Evolutionary conservation across 2,113 vertebrate species (phyloP).

Genomic region (Columba janthina): DNA sequence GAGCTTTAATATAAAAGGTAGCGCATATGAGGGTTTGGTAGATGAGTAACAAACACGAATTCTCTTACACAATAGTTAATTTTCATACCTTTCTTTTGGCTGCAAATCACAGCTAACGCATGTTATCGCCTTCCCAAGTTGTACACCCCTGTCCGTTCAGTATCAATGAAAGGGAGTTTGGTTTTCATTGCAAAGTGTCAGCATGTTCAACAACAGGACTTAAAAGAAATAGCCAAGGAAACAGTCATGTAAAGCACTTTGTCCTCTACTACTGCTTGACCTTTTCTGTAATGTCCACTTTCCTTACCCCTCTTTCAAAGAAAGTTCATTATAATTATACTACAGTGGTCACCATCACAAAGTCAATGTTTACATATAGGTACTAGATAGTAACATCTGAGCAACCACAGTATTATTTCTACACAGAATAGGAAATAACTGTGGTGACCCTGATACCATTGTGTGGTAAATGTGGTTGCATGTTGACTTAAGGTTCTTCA

Average conservation of each 20-base stretch:
- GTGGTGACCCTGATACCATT: conserved; percentile 5
- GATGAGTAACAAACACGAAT: background rate
- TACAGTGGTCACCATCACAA: background rate
- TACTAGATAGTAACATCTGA: background rate
- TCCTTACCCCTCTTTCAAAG: background rate
- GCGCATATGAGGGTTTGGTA: background rate
- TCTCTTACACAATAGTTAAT: background rate
- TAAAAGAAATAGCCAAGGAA: background rate
- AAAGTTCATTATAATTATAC: background rate
- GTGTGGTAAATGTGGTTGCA: conserved; percentile 15
- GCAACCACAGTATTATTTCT: background rate
- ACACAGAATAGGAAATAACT: conserved; percentile 2
- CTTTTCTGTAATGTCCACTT: background rate
- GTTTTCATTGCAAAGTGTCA: background rate
- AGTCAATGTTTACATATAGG: background rate
- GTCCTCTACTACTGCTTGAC: background rate
- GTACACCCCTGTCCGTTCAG: background rate
- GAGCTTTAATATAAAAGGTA: background rate
- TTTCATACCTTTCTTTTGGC: background rate
- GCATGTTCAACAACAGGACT: background rate
- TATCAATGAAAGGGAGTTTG: background rate
- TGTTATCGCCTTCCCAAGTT: background rate
- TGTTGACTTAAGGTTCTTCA: background rate
- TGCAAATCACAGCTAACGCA: background rate
- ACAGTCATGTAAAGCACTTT: background rate